Evolutionary conservation across 1,140 invertebrate species (phyloP).

Genomic region (Laupala kohalensis): DNA sequence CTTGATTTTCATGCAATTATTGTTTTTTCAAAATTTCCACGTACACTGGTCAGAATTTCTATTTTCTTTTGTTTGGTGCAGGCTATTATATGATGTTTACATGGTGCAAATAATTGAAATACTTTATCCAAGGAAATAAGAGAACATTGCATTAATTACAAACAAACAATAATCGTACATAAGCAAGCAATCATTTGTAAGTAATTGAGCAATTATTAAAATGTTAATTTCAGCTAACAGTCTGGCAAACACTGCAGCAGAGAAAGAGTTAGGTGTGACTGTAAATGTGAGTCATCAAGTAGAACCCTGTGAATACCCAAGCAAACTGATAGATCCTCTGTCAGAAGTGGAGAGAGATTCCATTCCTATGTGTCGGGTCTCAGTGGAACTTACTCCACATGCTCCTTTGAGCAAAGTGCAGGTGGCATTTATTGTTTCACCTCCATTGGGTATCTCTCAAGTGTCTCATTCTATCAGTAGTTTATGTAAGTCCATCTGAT

Average conservation of each 20-base stretch:
- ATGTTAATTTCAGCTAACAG: constrained; percentile 8
- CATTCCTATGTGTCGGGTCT: constrained; percentile 30
- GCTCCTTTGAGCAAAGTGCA: constrained; percentile 37
- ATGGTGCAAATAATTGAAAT: too few relatives aligned
- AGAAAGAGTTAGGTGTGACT: constrained; percentile 32
- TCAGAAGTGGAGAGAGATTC: constrained; percentile 15
- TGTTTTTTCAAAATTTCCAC: too few relatives aligned
- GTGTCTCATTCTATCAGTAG: constrained; percentile 31
- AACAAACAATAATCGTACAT: too few relatives aligned
- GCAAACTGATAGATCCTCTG: neutral
- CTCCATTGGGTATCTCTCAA: constrained; percentile 35
- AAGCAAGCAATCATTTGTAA: too few relatives aligned
- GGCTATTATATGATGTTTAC: too few relatives aligned
- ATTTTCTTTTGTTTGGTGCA: too few relatives aligned
- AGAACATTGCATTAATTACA: too few relatives aligned
- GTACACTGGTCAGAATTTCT: too few relatives aligned
- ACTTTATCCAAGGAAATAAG: too few relatives aligned
- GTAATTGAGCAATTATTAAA: neutral
- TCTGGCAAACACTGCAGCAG: constrained; percentile 21
- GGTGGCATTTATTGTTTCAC: constrained; percentile 33
- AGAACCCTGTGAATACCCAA: constrained; percentile 20
- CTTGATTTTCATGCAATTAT: too few relatives aligned
- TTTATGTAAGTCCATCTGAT: constrained; percentile 29
- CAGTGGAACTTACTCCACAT: constrained; percentile 32
- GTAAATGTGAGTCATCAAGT: constrained; percentile 27